Evolutionary conservation across 2,888 invertebrate genomes (phyloP), one percentile per base, ranked within the genome.

Genomic region (Synergus japonicus): DNA sequence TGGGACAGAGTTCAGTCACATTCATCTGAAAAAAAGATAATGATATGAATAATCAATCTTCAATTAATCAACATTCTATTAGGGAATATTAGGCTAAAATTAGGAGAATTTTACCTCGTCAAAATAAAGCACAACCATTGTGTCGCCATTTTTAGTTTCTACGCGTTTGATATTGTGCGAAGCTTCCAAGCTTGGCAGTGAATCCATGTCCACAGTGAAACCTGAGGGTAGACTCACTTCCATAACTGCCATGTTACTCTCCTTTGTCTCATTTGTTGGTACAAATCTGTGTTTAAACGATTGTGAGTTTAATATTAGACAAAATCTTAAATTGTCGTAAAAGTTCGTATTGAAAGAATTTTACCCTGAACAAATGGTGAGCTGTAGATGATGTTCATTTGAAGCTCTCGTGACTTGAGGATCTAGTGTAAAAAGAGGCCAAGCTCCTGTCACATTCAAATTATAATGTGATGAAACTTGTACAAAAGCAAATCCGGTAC

Each of bases 141-240:
- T 94, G 82, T 95, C 94, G 2, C 94, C 94, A 82, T 96, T 94
- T 88, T 94, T 94, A 0, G 95, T 95, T 91, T 96, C 96, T 8
- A 96, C 95, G 82, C 95, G 94, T 89, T 95, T 94, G 3, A 95
- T 94, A 83, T 94, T 92, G 86, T 94, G 93, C 0, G 94, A 94
- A 0, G 93, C 92, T 89, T 94, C 93, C 77, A 94, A 89, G 85
- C 93, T 94, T 5, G 95, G 96, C 46, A 97, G 92, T 0, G 95
- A 96, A 86, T 96, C 95, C 84, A 95, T 92, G 86, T 98, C 97
- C 0, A 97, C 96, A 0, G 96, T 95, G 90, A 96, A 98, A n/a
- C 98, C 98, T 0, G 98, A 98, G 0, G 98, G 98, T 80, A 98
- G 93, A 82, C 95, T 95, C 0, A 98, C 96, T 88, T 98, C 97